Evolutionary conservation across 2,888 invertebrate genomes (phyloP), one percentile per base, ranked within the genome.

Genomic region (Rhingia campestris): DNA sequence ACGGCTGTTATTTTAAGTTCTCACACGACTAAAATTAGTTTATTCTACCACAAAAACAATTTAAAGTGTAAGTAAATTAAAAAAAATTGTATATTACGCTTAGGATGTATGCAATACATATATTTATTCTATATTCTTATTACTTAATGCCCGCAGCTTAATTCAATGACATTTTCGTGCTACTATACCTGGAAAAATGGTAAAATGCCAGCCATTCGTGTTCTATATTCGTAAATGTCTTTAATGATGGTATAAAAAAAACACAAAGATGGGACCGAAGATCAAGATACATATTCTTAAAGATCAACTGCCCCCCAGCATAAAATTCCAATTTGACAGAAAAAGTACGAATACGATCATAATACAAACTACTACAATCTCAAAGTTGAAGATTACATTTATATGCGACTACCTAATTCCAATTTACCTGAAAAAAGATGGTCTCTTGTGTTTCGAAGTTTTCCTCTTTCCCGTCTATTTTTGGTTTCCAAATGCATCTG

Each of bases 51-150:
- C 51, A 43, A 39, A 9, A 39, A 39, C 22, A 45, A 74, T 39
- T n/a, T 56, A 49, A 66, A 41, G 64, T 30, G 32, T 64, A 63
- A 32, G 53, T 54, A 37, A 43, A 72, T 53, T 72, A 47, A 35
- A 33, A 35, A 0, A 3, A 6, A 7, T 9, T 53, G 33, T 32
- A 35, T n/a, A 39, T 56, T 64, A 74, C 41, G 59, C 74, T 58
- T 66, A 74, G 74, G 74, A 74, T 56, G 47, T 66, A 41, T 58
- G 56, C 58, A 64, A 75, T 75, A 59, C n/a, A n/a, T n/a, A n/a
- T 58, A 59, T 51, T 58, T 58, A 2, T 22, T 22, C 22, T 22
- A 5, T 43, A 58, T 22, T 59, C 66, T 58, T 58, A 41, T 74
- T 58, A 41, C 59, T 56, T 22, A 47, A 49, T 66, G 14, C 14